Conservation (phyloP, 2,797 vertebrate species). For the Pseudotriccus pelzelni region DNA sequence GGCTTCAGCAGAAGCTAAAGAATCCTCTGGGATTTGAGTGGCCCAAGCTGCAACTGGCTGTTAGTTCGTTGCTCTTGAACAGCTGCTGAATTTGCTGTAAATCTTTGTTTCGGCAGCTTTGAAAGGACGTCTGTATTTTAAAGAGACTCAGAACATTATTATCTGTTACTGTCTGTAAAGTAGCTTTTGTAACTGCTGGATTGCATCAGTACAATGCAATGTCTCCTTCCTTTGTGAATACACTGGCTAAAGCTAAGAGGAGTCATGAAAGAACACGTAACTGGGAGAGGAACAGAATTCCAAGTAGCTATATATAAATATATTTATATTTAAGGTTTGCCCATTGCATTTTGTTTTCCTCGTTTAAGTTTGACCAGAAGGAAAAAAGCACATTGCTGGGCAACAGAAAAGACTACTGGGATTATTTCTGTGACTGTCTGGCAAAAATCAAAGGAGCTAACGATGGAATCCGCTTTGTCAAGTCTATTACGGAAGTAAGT, state of each 20-base stretch:
- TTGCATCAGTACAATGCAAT: not conserved
- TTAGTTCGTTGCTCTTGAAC: not conserved
- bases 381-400: constrained; percentile 90
- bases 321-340: not conserved
- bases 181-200: not conserved
- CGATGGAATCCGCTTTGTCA: constrained; percentile 94
- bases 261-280: not conserved
- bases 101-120: not conserved
- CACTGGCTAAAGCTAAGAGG: not conserved
- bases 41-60: not conserved
- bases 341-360: not conserved
- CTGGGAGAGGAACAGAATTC: not conserved
- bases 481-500: constrained; percentile 88
- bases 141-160: not conserved
- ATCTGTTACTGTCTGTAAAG: not conserved
- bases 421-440: constrained; percentile 91
- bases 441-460: constrained; percentile 91
- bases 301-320: not conserved
- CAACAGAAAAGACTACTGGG: constrained; percentile 92
- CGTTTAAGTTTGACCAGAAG: constrained; percentile 89
- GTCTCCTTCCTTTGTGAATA: not conserved
- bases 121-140: not conserved
- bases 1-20: not conserved
- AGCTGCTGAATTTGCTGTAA: not conserved
- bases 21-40: not conserved